phyloP scores from a whole-genome alignment of 2,797 vertebrate species.

The Spinus olivaceus region DNA sequence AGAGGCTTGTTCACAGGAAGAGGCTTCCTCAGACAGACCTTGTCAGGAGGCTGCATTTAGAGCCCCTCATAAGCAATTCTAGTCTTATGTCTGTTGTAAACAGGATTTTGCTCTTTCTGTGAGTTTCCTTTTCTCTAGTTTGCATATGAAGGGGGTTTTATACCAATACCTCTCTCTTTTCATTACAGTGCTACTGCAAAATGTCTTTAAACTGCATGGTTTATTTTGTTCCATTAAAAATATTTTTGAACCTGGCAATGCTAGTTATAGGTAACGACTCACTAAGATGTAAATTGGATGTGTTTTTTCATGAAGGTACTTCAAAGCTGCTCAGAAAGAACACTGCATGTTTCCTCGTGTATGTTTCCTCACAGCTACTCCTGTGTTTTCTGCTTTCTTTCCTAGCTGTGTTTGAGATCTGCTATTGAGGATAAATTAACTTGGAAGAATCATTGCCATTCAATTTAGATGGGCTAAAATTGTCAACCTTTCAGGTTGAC shows the following conservation, averaged over 20 bases:
- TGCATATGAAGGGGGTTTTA: background rate
- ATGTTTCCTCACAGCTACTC: background rate
- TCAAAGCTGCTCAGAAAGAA: background rate
- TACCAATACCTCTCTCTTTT: constrained; percentile 11
- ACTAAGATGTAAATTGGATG: constrained; percentile 3
- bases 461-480: background rate
- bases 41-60: constrained; percentile 13
- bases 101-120: constrained; percentile 42
- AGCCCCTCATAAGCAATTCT: constrained; percentile 3
- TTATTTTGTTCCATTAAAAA: constrained; percentile 19
- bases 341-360: background rate
- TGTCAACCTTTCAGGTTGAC: background rate
- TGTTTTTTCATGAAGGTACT: constrained; percentile 50
- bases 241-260: background rate
- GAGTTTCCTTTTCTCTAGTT: constrained; percentile 52
- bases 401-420: background rate
- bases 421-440: background rate
- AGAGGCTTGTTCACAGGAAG: background rate
- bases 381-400: background rate
- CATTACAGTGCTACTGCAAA: background rate
- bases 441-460: background rate
- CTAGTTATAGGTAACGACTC: background rate
- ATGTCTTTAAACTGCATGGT: background rate
- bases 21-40: constrained; percentile 29
- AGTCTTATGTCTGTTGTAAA: constrained; percentile 29